A percentile compares a stretch with the other conserved stretches of the same genome.
Evolutionary conservation across 2,797 vertebrate genomes (phyloP).

Genomic region (Danio albolineatus): DNA sequence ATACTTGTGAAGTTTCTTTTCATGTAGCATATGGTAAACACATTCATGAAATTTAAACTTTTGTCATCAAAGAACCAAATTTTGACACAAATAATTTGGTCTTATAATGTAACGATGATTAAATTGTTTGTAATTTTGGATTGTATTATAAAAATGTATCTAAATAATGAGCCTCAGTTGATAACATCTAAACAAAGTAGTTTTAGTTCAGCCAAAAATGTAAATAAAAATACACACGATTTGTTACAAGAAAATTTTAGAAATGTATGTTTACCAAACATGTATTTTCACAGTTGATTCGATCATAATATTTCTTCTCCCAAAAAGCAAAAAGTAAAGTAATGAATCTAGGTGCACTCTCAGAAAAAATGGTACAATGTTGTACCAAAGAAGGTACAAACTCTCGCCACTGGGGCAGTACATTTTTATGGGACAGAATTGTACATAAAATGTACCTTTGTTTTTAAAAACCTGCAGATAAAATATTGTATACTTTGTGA

Average conservation of each 20-base stretch:
- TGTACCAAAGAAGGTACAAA: no score
- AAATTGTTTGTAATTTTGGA: background rate
- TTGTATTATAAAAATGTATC: background rate
- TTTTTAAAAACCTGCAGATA: no score
- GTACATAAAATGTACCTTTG: no score
- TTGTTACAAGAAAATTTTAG: no score
- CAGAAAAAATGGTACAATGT: no score
- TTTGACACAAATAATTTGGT: background rate
- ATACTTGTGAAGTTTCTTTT: slow-evolving; percentile 1
- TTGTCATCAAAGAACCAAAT: background rate
- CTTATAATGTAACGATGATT: background rate
- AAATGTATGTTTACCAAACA: no score
- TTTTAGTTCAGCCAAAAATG: background rate
- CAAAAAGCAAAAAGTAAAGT: background rate
- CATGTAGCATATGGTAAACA: background rate
- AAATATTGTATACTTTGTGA: no score
- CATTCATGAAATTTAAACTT: background rate
- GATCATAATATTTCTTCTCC: no score
- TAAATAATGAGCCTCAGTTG: background rate
- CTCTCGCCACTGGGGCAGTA: no score
- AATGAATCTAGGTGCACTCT: background rate
- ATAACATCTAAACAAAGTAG: background rate
- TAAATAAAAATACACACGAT: background rate
- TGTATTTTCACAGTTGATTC: no score
- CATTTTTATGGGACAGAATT: no score